Conservation (phyloP, 2,113 vertebrate species). For the Amphiprion ocellaris region DNA sequence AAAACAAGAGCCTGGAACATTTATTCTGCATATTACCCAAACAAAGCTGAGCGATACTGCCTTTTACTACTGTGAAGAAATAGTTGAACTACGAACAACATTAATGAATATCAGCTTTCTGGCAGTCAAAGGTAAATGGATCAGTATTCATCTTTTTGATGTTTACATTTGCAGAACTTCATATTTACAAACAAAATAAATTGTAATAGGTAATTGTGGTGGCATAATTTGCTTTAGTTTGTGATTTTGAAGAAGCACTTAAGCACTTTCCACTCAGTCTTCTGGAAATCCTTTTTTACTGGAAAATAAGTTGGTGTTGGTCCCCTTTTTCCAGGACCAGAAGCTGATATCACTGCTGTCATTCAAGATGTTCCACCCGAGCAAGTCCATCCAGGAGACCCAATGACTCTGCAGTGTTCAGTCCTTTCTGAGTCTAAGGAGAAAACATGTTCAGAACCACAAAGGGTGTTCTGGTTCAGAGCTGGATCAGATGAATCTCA, state of each 20-base stretch:
- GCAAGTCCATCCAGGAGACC: constrained; percentile 27
- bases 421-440: constrained; percentile 10
- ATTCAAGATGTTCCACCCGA: background rate
- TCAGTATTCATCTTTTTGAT: background rate
- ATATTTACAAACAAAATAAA: too few species aligned
- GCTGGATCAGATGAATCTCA: background rate
- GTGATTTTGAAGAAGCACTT: background rate
- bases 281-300: background rate
- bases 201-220: background rate
- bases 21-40: constrained; percentile 30
- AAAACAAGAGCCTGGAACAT: constrained; percentile 31
- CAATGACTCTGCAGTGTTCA: constrained; percentile 15
- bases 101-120: constrained; percentile 16
- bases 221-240: rapidly evolving
- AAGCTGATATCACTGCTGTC: background rate
- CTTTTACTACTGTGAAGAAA: constrained; percentile 50
- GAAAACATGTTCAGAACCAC: background rate
- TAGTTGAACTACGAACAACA: background rate
- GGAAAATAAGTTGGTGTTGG: too few species aligned
- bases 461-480: constrained; percentile 50
- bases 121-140: constrained; percentile 42
- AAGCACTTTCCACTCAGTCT: background rate
- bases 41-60: constrained; percentile 38
- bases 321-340: background rate
- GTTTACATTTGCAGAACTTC: background rate